Conservation (phyloP, 2,888 invertebrate genomes). For the Drosophila dives region DNA sequence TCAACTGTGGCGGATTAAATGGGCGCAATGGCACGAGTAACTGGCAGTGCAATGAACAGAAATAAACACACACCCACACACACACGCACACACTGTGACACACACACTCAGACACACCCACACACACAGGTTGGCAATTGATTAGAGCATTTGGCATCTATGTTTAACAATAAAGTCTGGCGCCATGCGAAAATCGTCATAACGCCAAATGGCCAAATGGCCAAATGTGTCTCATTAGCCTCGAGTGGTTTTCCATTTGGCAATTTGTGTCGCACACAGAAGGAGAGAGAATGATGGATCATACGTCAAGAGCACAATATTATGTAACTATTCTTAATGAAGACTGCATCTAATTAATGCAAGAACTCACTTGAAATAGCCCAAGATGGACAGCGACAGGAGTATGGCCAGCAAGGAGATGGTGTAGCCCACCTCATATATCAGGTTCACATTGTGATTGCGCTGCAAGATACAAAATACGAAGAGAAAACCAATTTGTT, state of each 20-base stretch:
- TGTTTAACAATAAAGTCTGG: conserved; percentile 66
- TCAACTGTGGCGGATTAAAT: conserved; percentile 55
- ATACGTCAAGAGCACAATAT: conserved; percentile 4
- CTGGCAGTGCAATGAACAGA: conserved; percentile 48
- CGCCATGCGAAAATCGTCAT: conserved; percentile 59
- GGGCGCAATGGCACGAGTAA: conserved; percentile 25
- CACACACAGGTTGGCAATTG: conserved; percentile 30
- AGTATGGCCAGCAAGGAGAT: conserved; percentile 94
- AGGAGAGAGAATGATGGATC: conserved; percentile 21
- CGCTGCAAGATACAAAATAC: conserved; percentile 86
- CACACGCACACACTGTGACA: neutral
- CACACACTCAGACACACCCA: neutral
- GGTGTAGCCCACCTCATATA: conserved; percentile 94
- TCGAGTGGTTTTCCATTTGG: conserved; percentile 54
- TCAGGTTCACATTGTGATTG: conserved; percentile 89
- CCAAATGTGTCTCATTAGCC: conserved; percentile 48
- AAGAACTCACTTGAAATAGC: conserved; percentile 93
- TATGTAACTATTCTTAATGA: conserved; percentile 1
- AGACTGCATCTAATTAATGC: conserved; percentile 16
- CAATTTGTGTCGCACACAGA: conserved; percentile 14
- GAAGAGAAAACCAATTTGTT: neutral
- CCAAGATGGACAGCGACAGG: conserved; percentile 92
- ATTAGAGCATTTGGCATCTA: conserved; percentile 59
- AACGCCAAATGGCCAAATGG: conserved; percentile 39
- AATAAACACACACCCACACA: conserved; percentile 12